Conservation (phyloP, 2,113 vertebrate species). For the Caretta caretta region DNA sequence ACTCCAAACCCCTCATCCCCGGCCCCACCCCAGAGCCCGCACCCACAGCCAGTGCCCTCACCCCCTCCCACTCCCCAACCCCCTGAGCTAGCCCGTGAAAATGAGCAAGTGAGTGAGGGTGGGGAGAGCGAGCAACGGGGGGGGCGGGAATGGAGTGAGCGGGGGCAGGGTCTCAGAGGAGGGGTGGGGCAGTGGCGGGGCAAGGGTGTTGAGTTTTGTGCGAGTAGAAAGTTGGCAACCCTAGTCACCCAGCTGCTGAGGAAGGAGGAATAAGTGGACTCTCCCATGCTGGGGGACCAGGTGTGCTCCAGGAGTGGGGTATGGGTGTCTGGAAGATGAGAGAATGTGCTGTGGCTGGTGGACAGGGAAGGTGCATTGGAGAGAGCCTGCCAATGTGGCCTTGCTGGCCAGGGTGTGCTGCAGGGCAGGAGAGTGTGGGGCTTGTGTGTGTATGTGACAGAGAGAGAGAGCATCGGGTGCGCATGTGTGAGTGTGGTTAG, state of each 20-base stretch:
- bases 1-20: too few relatives aligned
- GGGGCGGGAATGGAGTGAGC: too few relatives aligned
- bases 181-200: too few relatives aligned
- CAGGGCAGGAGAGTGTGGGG: accelerated
- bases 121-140: too few relatives aligned
- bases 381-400: not conserved
- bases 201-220: too few relatives aligned
- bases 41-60: too few relatives aligned
- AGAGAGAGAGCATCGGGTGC: not conserved
- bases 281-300: not conserved
- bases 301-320: accelerated
- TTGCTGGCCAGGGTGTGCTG: not conserved
- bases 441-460: accelerated
- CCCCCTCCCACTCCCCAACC: too few relatives aligned
- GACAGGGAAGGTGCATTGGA: not conserved
- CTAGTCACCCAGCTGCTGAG: not conserved
- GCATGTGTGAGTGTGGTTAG: not conserved
- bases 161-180: too few relatives aligned
- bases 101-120: too few relatives aligned
- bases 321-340: not conserved
- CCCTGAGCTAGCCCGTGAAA: too few relatives aligned
- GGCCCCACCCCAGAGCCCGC: too few relatives aligned
- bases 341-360: not conserved
- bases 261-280: not conserved
- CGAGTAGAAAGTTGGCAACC: too few relatives aligned